A percentile compares a stretch with the other conserved stretches of the same genome.
Conservation (phyloP, 2,113 vertebrate species). For the Mellivora capensis region DNA sequence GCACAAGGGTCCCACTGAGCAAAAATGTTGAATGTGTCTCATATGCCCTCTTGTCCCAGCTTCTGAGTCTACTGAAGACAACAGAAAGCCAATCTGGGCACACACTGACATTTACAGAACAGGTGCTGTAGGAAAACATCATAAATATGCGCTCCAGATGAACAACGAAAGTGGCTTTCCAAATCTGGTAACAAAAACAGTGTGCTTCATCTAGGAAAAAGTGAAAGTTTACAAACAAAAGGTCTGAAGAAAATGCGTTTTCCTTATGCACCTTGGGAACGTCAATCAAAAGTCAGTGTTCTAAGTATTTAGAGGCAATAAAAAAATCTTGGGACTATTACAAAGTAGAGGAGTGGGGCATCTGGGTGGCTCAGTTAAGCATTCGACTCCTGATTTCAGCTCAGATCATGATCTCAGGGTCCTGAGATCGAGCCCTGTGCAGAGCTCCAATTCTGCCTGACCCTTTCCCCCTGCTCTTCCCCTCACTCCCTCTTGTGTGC, state of each 20-base stretch:
- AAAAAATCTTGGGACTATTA: neutral
- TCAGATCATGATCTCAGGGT: neutral
- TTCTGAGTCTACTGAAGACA: constrained; percentile 20
- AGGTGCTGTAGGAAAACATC: neutral
- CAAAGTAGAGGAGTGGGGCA: neutral
- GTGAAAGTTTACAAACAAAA: neutral
- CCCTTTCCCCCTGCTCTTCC: neutral
- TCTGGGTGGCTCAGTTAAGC: neutral
- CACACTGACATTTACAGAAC: neutral
- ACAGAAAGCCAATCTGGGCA: neutral
- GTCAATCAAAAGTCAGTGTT: neutral
- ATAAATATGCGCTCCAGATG: neutral
- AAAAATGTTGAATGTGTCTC: neutral
- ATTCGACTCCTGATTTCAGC: neutral
- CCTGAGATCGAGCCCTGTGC: neutral
- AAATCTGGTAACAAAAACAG: neutral
- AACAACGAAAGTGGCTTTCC: neutral
- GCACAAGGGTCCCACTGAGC: neutral
- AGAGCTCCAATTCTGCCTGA: neutral
- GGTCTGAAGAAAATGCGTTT: neutral
- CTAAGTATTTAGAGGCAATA: neutral
- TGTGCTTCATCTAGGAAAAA: neutral
- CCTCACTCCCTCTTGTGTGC: neutral
- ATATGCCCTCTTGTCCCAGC: neutral
- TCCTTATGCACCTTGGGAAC: neutral